A percentile compares a stretch with the other conserved stretches of the same genome.
Conservation (phyloP, 2,888 invertebrate species). For the Blastobasis lacticolella region DNA sequence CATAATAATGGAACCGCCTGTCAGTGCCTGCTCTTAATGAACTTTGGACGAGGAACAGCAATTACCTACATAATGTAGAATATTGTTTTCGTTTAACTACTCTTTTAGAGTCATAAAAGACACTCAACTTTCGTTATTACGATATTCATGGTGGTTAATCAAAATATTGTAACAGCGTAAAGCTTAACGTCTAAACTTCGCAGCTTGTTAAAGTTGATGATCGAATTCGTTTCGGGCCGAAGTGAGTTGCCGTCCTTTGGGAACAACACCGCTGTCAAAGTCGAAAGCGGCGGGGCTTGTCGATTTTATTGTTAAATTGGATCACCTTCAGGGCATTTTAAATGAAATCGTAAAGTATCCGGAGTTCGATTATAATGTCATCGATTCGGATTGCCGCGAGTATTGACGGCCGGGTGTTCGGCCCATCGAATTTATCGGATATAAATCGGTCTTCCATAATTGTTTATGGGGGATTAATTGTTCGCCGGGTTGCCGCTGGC, state of each 20-base stretch:
- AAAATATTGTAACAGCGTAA: constrained; percentile 32
- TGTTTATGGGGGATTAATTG: constrained; percentile 60
- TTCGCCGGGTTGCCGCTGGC: constrained; percentile 39
- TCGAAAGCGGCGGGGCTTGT: constrained; percentile 8
- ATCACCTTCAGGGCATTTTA: constrained; percentile 41
- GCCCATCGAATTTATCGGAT: constrained; percentile 48
- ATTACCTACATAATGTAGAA: too few species aligned
- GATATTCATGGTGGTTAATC: constrained; percentile 22
- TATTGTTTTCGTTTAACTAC: too few species aligned
- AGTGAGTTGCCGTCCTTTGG: constrained; percentile 43
- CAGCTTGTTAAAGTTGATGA: constrained; percentile 50
- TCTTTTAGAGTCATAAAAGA: too few species aligned
- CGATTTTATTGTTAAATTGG: constrained; percentile 34
- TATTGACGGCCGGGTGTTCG: constrained; percentile 29
- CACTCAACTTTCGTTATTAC: constrained; percentile 4
- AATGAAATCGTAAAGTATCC: constrained; percentile 50
- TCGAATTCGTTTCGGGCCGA: constrained; percentile 41
- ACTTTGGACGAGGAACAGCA: too few species aligned
- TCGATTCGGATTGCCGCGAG: constrained; percentile 38
- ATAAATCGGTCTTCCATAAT: constrained; percentile 52
- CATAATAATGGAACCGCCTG: too few species aligned
- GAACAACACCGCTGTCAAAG: constrained; percentile 41
- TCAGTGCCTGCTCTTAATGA: too few species aligned
- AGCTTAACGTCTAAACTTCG: constrained; percentile 41
- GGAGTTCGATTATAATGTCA: constrained; percentile 40